Percentiles rank a stretch among this genome's conserved stretches.
These are phyloP conservation scores for Pristiophorus japonicus DNA, from an alignment of 2,113 vertebrate species.

Conservation along the genomic window DNA sequence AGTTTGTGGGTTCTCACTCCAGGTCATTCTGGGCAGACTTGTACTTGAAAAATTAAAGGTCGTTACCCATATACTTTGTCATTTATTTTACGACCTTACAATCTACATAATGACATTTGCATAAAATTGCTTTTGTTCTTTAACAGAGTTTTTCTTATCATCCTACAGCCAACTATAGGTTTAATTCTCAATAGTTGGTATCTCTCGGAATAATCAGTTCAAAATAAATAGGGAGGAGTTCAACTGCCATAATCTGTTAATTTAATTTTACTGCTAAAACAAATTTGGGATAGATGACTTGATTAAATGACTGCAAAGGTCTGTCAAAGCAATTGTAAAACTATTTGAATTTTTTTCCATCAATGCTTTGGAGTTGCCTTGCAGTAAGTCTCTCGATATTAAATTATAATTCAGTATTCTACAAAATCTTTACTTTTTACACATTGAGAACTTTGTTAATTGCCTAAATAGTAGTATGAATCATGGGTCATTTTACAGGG, in stretches of 20 bases:
- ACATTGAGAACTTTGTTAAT: neutral
- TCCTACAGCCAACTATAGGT: neutral
- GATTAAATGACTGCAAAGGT: neutral
- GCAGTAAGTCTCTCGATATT: neutral
- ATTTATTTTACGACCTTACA: neutral
- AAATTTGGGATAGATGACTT: constrained; percentile 1
- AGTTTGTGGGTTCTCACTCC: no score
- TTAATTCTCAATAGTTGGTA: neutral
- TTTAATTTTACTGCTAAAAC: constrained; percentile 22
- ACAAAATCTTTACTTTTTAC: neutral
- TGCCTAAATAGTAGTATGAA: neutral
- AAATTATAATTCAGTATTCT: neutral
- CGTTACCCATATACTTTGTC: neutral
- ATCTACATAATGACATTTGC: neutral
- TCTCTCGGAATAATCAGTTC: neutral
- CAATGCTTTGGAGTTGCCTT: neutral
- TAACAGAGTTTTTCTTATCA: neutral
- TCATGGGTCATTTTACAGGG: neutral
- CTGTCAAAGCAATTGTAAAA: neutral
- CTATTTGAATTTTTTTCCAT: neutral
- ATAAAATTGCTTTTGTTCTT: neutral
- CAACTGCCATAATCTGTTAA: neutral
- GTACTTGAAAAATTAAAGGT: neutral
- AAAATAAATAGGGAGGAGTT: constrained; percentile 14
- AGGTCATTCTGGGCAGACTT: no score